Evolutionary conservation across 1,140 invertebrate genomes (phyloP).

Genomic region (Hylaeus volcanicus): DNA sequence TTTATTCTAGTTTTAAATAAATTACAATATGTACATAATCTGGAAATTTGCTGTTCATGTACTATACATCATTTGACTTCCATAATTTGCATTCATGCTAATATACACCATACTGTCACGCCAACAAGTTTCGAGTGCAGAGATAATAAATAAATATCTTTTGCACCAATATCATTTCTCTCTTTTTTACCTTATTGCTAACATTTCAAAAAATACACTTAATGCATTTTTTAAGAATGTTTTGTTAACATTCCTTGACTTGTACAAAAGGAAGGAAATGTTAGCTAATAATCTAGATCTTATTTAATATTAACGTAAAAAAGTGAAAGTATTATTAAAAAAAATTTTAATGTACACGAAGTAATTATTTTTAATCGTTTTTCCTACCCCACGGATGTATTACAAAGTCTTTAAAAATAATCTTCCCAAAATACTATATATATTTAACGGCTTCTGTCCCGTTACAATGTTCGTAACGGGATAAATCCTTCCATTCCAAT

Average conservation of each 20-base stretch:
- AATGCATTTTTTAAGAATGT: slow-evolving; percentile 7
- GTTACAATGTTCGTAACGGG: slow-evolving; percentile 76
- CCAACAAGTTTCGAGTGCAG: slow-evolving; percentile 1
- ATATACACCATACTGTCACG: slow-evolving; percentile 26
- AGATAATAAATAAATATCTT: background rate
- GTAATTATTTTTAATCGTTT: slow-evolving; percentile 37
- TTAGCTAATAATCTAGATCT: slow-evolving; percentile 25
- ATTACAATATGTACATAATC: slow-evolving; percentile 34
- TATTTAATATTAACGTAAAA: background rate
- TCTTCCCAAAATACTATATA: slow-evolving; percentile 49
- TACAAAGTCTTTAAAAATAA: slow-evolving; percentile 43
- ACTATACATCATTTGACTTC: slow-evolving; percentile 4
- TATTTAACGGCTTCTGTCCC: slow-evolving; percentile 51
- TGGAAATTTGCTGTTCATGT: slow-evolving; percentile 5
- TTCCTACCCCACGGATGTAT: slow-evolving; percentile 20
- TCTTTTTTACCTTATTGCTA: slow-evolving; percentile 7
- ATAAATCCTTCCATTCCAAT: slow-evolving; percentile 77
- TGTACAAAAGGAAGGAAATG: slow-evolving; percentile 7
- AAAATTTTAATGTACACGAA: slow-evolving; percentile 22
- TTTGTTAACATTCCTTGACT: background rate
- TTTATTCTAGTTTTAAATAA: slow-evolving; percentile 36
- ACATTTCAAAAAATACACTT: slow-evolving; percentile 9
- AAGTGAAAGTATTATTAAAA: slow-evolving; percentile 18
- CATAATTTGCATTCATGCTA: slow-evolving; percentile 18
- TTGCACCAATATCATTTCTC: slow-evolving; percentile 14